phyloP scores from a whole-genome alignment of 23 tunicate genomes.

The Trididemnum nubilum region DNA sequence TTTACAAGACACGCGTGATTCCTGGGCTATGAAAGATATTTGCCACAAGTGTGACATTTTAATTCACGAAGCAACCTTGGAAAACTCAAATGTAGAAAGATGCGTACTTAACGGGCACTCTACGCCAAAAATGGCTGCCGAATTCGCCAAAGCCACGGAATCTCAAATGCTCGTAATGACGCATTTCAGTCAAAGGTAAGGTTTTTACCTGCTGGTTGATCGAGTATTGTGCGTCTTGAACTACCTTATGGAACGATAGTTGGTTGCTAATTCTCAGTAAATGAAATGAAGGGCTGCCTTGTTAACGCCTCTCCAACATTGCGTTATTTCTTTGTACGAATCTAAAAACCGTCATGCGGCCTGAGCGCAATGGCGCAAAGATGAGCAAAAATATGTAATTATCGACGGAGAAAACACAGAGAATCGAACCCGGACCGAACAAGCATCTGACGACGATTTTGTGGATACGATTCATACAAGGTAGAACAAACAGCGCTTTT shows the following conservation, averaged over 20 bases:
- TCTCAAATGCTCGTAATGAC: slow-evolving; percentile 58
- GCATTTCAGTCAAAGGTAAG: slow-evolving; percentile 83
- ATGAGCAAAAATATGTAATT: too few species aligned
- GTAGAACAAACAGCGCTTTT: too few species aligned
- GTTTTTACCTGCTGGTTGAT: too few species aligned
- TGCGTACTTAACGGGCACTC: slow-evolving; percentile 89
- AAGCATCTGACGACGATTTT: too few species aligned
- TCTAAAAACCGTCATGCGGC: too few species aligned
- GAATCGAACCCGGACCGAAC: too few species aligned
- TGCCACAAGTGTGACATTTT: slow-evolving; percentile 71
- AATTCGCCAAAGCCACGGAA: slow-evolving; percentile 53
- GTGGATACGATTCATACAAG: too few species aligned
- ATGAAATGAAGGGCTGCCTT: neutral
- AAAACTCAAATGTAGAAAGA: slow-evolving; percentile 44
- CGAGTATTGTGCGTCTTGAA: too few species aligned
- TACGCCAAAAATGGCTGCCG: slow-evolving; percentile 80
- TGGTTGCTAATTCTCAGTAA: neutral
- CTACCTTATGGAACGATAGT: neutral
- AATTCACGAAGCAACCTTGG: slow-evolving; percentile 89
- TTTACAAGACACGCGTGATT: slow-evolving; percentile 89
- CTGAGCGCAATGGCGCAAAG: too few species aligned
- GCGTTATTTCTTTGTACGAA: too few species aligned
- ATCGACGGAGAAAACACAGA: too few species aligned
- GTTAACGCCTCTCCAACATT: too few species aligned
- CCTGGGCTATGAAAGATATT: slow-evolving; percentile 65